Base-by-base conservation (phyloP, 1,140 invertebrate genomes). In the Drosophila quadrilineata region DNA sequence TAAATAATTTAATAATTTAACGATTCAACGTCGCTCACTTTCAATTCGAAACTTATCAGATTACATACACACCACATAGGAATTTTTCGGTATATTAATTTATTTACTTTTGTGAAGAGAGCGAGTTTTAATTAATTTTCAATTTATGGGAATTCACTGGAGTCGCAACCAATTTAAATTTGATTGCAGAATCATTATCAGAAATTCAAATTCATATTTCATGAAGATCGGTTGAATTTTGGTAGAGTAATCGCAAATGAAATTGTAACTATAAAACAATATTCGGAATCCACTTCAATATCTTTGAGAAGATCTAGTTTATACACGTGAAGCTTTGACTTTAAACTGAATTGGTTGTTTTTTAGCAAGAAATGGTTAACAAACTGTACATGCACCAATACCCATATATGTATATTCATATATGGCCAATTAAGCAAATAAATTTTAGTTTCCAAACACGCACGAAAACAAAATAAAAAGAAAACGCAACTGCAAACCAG, bases 401-500 rank as follows among this genome's bases (percentile, higher is more conserved):
- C 54, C 6, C 46, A 17, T 10, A 17, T 41, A 16, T 24, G 12
- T 21, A 40, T 14, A n/a, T 12, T 22, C 24, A 31, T 21, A 6
- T 57, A 50, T 8, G 45, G 38, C 36, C 45, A 73, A 64, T 33
- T 46, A 33, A 45, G 49, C 10, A 22, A 65, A 72, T 58, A 63
- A 56, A 63, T 63, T 71, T 36, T 28, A 63, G 60, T 63, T 57
- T 40, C 59, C 52, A 75, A 68, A 72, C 79, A 86, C 80, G 71
- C 71, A 79, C 80, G 48, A 58, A 41, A 66, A 63, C 12, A 58
- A 64, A 50, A 53, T 24, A 31, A 54, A 73, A 74, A 63, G 63
- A 59, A 53, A 38, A 52, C 46, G 10, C 57, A 68, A 84, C 77
- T 85, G 77, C 73, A 84, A 84, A 85, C 79, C 77, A 85, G 77